phyloP scores from a whole-genome alignment of 2,888 invertebrate species.

The Balanococcus diminutus region DNA sequence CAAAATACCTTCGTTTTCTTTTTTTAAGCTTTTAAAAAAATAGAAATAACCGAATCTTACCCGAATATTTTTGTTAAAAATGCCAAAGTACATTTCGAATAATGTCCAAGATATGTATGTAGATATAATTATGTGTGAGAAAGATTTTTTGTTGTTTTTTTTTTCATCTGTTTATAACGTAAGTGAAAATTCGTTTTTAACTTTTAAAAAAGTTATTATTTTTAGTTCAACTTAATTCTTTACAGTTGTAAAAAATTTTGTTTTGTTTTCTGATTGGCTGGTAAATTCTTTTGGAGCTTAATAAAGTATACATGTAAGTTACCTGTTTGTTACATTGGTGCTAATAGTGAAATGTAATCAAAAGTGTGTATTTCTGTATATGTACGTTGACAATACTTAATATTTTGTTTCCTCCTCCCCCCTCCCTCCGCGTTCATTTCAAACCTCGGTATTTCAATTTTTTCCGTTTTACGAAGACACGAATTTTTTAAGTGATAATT shows the following conservation, averaged over 20 bases:
- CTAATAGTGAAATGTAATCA: slow-evolving; percentile 33
- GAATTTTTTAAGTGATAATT: slow-evolving; percentile 11
- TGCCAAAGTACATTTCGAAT: neutral
- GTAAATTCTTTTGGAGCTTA: slow-evolving; percentile 28
- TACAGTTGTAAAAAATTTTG: neutral
- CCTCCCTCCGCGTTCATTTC: neutral
- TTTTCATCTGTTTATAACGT: slow-evolving; percentile 7
- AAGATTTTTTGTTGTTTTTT: slow-evolving; percentile 2
- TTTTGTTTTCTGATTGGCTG: neutral
- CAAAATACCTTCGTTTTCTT: neutral
- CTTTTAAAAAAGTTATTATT: slow-evolving; percentile 8
- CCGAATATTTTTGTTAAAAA: neutral
- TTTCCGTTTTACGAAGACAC: slow-evolving; percentile 1
- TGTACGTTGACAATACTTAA: slow-evolving; percentile 41
- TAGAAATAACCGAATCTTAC: neutral
- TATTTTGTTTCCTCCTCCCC: neutral
- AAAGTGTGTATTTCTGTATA: slow-evolving; percentile 20
- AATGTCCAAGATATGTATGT: too few species aligned
- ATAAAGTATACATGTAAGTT: slow-evolving; percentile 41
- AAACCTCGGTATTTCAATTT: neutral
- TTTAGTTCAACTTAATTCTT: neutral
- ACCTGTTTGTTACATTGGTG: slow-evolving; percentile 38
- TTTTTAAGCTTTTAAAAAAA: neutral
- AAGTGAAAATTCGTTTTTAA: slow-evolving; percentile 23
- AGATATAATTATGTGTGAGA: neutral